Base-by-base conservation (phyloP, 2,797 vertebrate species). In the Esox masquinongy region DNA sequence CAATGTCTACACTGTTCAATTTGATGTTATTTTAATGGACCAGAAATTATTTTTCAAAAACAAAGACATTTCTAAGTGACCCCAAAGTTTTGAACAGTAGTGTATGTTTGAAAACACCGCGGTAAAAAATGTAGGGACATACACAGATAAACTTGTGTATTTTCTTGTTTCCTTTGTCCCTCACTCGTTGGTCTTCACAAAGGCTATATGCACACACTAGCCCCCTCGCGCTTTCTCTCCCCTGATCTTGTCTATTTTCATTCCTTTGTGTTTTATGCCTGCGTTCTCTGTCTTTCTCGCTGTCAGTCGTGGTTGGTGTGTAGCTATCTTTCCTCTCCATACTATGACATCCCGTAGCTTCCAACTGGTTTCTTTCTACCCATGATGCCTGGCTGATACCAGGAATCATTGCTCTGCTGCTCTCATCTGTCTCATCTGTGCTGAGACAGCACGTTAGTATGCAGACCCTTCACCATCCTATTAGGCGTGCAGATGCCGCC, bases 111-210 rank as follows among this genome's bases (percentile, higher is more conserved):
- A 3, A 39, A 39, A 39, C 3, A 39, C 36, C 39, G 5, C 39
- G 5, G 39, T 43, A 43, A 9, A 6, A 7, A 43, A 43, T 43
- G 1, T 9, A 2, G 39, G 5, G 39, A 43, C 39, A 43, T 43
- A 43, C 9, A 9, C 39, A 43, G 39, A 4, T 43, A 6, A 43
- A 43, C 1, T 6, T 6, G 39, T 6, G 39, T 43, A 4, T 36
- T 9, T 70, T 51, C 16, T 75, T 43, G 39, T 43, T 56, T 11
- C 50, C 68, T 80, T 78, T 72, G 64, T 51, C 50, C n/a, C 68
- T 67, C 56, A 9, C 49, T 14, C 68, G 24, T 8, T 50, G n/a
- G 39, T 14, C 43, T 14, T 8, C n/a, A 47, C 9, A 26, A 5
- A 12, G 22, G 5, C 64, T 68, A 43, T 43, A 43, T 43, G 39